Evolutionary conservation across 2,888 invertebrate genomes (phyloP).

Genomic region (Drosophila greeni): DNA sequence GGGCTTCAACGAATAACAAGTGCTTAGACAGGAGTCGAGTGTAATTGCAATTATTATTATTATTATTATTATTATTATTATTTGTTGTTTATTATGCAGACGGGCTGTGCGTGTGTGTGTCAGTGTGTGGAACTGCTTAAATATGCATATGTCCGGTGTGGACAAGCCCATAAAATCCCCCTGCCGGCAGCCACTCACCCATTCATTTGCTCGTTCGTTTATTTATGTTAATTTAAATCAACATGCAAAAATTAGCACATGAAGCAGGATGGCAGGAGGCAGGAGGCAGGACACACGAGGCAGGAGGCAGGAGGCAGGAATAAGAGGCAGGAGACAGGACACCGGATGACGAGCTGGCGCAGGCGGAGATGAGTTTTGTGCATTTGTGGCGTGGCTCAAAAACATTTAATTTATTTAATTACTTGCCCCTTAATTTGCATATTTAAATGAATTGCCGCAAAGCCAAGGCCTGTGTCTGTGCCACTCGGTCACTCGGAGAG

Average conservation of each 20-base stretch:
- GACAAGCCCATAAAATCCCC: conserved; percentile 61
- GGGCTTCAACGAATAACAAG: conserved; percentile 13
- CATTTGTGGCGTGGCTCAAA: conserved; percentile 28
- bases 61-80: conserved; percentile 33
- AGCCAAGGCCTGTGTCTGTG: conserved; percentile 25
- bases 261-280: conserved; percentile 18
- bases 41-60: conserved; percentile 40
- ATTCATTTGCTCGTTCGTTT: conserved; percentile 60
- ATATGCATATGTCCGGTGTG: conserved; percentile 45
- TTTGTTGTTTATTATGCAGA: conserved; percentile 30
- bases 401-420: conserved; percentile 72
- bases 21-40: conserved; percentile 16
- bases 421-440: conserved; percentile 70
- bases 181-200: conserved; percentile 34
- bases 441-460: conserved; percentile 63
- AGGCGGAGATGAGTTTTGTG: conserved; percentile 15
- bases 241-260: conserved; percentile 64
- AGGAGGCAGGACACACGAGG: background rate
- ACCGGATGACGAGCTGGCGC: conserved; percentile 12
- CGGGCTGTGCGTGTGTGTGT: conserved; percentile 13
- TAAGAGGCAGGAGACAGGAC: background rate
- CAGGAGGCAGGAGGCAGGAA: background rate
- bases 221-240: conserved; percentile 70
- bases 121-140: conserved; percentile 7
- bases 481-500: background rate